Percentiles rank a stretch among this genome's conserved stretches.
These are phyloP conservation scores for Scaptomyza graminum DNA, from an alignment of 1,140 invertebrate genomes.

Conservation along the genomic window DNA sequence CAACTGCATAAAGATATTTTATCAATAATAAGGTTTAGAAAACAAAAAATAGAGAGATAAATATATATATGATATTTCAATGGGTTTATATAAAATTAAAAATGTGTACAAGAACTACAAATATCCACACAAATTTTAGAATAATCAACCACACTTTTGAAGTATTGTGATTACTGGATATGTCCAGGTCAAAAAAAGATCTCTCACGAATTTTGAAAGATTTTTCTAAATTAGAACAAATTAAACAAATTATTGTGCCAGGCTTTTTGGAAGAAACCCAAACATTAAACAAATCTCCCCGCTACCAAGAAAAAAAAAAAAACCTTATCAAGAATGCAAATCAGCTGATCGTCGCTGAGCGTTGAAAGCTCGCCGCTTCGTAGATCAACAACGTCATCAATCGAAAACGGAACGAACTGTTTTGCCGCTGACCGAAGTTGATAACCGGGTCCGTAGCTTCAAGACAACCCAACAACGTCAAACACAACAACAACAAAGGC, in stretches of 20 bases:
- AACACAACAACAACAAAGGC: neutral
- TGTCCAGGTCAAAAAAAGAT: neutral
- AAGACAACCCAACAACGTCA: slow-evolving; percentile 37
- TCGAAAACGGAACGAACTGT: slow-evolving; percentile 48
- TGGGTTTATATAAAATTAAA: too few species aligned
- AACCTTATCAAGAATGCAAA: slow-evolving; percentile 21
- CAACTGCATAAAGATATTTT: too few species aligned
- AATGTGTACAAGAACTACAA: neutral
- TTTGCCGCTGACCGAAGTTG: slow-evolving; percentile 39
- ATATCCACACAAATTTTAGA: neutral
- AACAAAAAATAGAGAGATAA: too few species aligned
- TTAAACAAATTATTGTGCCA: neutral
- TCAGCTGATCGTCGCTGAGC: slow-evolving; percentile 52
- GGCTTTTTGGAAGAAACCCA: neutral
- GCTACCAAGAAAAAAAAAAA: neutral
- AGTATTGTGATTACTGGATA: neutral
- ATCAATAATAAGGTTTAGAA: too few species aligned
- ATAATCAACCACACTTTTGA: neutral
- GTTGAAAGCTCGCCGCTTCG: slow-evolving; percentile 25
- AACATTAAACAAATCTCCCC: neutral
- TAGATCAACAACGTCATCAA: slow-evolving; percentile 65
- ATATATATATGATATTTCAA: too few species aligned
- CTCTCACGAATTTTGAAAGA: too few species aligned
- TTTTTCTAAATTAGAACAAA: neutral
- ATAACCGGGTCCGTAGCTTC: slow-evolving; percentile 45